phyloP scores from a whole-genome alignment of 2,797 vertebrate species.

The Myioborus melanocephalus region DNA sequence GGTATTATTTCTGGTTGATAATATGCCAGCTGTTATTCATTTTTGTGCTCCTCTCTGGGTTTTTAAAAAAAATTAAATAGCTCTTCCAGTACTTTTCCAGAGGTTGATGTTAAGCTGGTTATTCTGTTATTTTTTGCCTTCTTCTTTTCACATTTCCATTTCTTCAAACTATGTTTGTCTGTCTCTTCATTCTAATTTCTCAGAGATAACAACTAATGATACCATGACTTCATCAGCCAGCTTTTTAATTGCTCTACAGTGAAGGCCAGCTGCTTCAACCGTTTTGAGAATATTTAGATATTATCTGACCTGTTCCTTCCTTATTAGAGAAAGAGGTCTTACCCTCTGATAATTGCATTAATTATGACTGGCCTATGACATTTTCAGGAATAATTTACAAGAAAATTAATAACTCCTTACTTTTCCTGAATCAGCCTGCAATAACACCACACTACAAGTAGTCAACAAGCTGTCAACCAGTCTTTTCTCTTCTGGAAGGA shows the following conservation, averaged over 20 bases:
- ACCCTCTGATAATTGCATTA: not conserved
- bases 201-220: not conserved
- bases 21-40: not conserved
- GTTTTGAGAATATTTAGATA: not conserved
- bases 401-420: not conserved
- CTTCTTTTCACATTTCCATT: not conserved
- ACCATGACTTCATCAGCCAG: not conserved
- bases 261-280: not conserved
- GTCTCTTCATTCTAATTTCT: not conserved
- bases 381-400: not conserved
- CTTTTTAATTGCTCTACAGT: not conserved
- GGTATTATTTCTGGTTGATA: not conserved
- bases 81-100: not conserved
- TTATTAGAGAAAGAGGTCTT: not conserved
- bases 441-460: not conserved
- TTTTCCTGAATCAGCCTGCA: not conserved
- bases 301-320: not conserved
- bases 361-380: not conserved
- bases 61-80: not conserved
- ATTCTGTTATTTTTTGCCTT: not conserved
- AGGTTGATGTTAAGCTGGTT: not conserved
- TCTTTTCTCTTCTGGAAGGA: not conserved
- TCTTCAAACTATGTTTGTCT: not conserved
- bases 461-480: not conserved
- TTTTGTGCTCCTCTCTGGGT: not conserved